A percentile compares a stretch with the other conserved stretches of the same genome.
Evolutionary conservation across 37 sponge, comb jelly and placozoan species (phyloP).

Genomic region (Ianthella basta): DNA sequence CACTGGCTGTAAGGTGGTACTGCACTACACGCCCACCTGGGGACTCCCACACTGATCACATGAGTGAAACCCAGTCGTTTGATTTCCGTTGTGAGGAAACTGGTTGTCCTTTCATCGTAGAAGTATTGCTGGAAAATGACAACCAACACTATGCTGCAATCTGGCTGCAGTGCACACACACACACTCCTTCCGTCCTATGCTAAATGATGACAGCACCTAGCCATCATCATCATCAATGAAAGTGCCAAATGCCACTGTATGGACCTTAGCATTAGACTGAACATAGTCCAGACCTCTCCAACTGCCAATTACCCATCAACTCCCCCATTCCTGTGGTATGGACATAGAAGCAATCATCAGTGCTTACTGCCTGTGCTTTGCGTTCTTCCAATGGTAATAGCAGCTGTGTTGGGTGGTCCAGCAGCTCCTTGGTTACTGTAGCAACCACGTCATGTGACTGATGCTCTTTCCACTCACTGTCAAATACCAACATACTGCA

Average conservation of each 20-base stretch:
- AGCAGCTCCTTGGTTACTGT: slow-evolving; percentile 20
- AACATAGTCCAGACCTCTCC: too few relatives aligned
- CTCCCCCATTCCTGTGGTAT: too few relatives aligned
- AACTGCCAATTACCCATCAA: too few relatives aligned
- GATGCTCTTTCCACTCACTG: slow-evolving; percentile 10
- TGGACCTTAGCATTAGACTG: too few relatives aligned
- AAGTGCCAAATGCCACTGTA: not conserved
- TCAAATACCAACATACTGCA: not conserved
- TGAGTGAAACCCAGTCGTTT: slow-evolving; percentile 43
- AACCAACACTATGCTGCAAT: not conserved
- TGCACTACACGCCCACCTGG: slow-evolving; percentile 59
- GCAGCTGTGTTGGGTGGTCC: slow-evolving; percentile 40
- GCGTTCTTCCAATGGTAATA: slow-evolving; percentile 47
- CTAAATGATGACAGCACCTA: not conserved
- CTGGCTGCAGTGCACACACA: not conserved
- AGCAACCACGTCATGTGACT: slow-evolving; percentile 34
- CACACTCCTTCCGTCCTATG: not conserved
- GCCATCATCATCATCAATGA: not conserved
- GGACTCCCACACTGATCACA: slow-evolving; percentile 85
- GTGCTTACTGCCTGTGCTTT: slow-evolving; percentile 75
- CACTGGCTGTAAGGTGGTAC: not conserved
- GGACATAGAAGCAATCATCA: too few relatives aligned
- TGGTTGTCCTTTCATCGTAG: slow-evolving; percentile 54
- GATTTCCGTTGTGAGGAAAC: slow-evolving; percentile 60
- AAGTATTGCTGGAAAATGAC: slow-evolving; percentile 71